Evolutionary conservation across 1,140 invertebrate species (phyloP), one percentile per base, ranked within the genome.

Genomic region (Zelostemma sp.): DNA sequence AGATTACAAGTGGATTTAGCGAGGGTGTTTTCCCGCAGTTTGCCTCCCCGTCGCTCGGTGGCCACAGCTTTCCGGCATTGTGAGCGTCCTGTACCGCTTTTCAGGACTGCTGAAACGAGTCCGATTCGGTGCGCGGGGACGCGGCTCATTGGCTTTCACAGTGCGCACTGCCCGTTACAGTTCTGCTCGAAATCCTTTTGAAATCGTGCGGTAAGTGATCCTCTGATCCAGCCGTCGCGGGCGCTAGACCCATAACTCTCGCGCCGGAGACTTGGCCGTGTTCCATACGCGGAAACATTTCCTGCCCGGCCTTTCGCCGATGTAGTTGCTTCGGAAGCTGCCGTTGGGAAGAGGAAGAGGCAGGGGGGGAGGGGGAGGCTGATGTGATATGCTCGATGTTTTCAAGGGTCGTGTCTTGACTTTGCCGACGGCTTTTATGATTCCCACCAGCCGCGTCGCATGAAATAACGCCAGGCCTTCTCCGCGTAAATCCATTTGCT

Each of bases 151-250:
- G 53, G 60, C 12, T 57, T 17, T 48, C 48, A 15, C 43, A 61
- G 17, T 59, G 48, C 46, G 41, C 47, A 50, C 33, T n/a, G 57
- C 16, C 18, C 17, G 17, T n/a, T 31, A 60, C 51, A 47, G 38
- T 51, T 54, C 41, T 55, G 40, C 60, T 62, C 28, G 48, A 25
- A 54, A 68, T 57, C 46, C 50, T 59, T 63, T 68, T 59, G 53
- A 59, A 68, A 68, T 68, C 65, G 58, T 35, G 15, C 47, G 57
- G 59, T 63, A 68, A 68, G 66, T 63, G 66, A 68, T 68, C 60
- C 54, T 58, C 53, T 68, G 35, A 54, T 55, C 58, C 47, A 45
- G 51, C 46, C 61, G 66, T 50, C 50, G 55, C 61, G 56, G n/a
- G 21, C 49, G 54, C 35, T 64, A 64, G 59, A 70, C 63, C 61